Evolutionary conservation across 1,140 invertebrate genomes (phyloP), one percentile per base, ranked within the genome.

Genomic region (Acromyrmex heyeri): DNA sequence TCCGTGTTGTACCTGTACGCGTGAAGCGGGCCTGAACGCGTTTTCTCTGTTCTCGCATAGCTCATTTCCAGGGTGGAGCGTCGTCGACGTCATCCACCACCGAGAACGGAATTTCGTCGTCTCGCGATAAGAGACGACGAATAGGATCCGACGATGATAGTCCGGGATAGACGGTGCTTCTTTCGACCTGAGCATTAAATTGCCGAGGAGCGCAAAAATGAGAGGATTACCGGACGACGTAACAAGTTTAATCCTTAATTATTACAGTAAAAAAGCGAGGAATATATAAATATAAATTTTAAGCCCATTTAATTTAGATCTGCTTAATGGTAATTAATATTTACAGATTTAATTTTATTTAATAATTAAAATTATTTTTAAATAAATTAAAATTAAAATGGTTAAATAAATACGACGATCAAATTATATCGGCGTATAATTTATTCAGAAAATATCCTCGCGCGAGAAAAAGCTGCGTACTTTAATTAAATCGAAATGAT

Each of bases 41-140:
- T 27, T 44, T 44, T 16, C 64, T 75, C 79, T 83, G 69, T 83
- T 83, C 79, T 83, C 69, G 67, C 69, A 50, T 75, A 83, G 69
- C 57, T 75, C 79, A 83, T 75, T 83, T 83, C 79, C 79, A 83
- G 55, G 50, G 8, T 38, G 21, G 69, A 83, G 21, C 55, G 27
- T 48, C n/a, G 79, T 61, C 79, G 38, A 59, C 38, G n/a, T 30
- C 67, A 44, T 24, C 57, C 57, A n/a, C 79, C 38, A 34, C 16
- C 55, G 79, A 18, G 24, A 83, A 50, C 27, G 79, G 69, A 83
- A 83, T 83, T 73, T 83, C 24, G 38, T 24, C 65, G 62, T 67
- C 48, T 61, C 65, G 53, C 67, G 79, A 82, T 73, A 82, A 82
- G 79, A 75, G 69, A 82, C 55, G 65, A 72, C 67, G 65, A 48